Base-by-base conservation (phyloP, 2,888 invertebrate species). In the Drosophila longiperda region DNA sequence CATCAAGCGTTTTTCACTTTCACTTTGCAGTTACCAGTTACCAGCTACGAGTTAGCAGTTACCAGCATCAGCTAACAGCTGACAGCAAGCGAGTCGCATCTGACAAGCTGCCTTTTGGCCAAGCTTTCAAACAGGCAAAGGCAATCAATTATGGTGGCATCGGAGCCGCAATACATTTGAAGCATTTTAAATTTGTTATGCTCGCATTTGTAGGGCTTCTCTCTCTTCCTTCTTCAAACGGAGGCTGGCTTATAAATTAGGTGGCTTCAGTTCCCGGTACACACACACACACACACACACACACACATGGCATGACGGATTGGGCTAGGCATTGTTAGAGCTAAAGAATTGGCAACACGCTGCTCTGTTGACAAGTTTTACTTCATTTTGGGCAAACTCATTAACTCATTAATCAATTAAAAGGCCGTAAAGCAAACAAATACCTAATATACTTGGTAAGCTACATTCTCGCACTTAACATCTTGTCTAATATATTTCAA, bases 371-470 rank as follows among this genome's bases (percentile, higher is more conserved):
- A 82, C 83, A 84, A 80, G 70, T 75, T 73, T 69, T 62, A 29
- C 23, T 34, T 20, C 50, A 42, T 58, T 53, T 64, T 52, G 66
- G 70, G 63, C 60, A 32, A 32, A 48, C 82, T 82, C 86, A 86
- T 86, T 86, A 32, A 48, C 82, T 82, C 86, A 86, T 86, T 86
- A 87, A 86, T 86, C 89, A 86, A 86, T 86, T 89, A 86, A 87
- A 75, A 80, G 74, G 73, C 68, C 75, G 79, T 78, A 75, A 77
- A 72, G 76, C 73, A 77, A 74, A 72, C 73, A 71, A 75, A 68
- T 66, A 73, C 55, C 87, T 75, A 84, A 85, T 87, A 75, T 72
- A 32, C 55, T 53, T 50, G 66, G 55, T 54, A 58, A 66, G 49
- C 67, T 65, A 48, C 57, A 60, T 62, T 54, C 59, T 52, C 57